phyloP scores from a whole-genome alignment of 2,113 vertebrate species.

The Oryzias javanicus region DNA sequence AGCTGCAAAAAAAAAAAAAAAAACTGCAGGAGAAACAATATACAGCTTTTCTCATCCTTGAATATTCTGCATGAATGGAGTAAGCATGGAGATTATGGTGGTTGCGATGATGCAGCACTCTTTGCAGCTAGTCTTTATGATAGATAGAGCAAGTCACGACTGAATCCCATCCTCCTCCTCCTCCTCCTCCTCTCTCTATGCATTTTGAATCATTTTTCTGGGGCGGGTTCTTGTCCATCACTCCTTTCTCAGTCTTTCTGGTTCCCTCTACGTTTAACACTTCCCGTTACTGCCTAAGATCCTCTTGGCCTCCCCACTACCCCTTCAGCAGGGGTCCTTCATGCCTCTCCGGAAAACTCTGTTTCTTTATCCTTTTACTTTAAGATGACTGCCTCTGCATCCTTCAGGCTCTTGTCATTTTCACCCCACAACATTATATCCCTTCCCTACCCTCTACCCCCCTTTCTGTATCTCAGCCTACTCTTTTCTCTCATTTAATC shows the following conservation, averaged over 20 bases:
- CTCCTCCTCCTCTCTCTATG: constrained; percentile 36
- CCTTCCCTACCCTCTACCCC: background rate
- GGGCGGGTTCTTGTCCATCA: constrained; percentile 62
- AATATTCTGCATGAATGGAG: background rate
- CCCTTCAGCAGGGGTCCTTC: constrained; percentile 52
- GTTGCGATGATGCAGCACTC: constrained; percentile 33
- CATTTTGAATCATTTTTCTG: constrained; percentile 65
- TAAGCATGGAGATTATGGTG: constrained; percentile 23
- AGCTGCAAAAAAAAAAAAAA: background rate
- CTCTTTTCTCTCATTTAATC: constrained; percentile 68
- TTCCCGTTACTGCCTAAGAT: constrained; percentile 47
- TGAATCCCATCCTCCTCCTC: constrained; percentile 48
- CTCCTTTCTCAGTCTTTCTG: constrained; percentile 41
- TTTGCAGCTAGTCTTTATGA: constrained; percentile 51
- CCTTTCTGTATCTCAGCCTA: constrained; percentile 41
- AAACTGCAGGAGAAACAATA: constrained; percentile 7
- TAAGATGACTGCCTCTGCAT: constrained; percentile 44
- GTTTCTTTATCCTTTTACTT: constrained; percentile 54
- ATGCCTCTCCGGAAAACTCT: constrained; percentile 42
- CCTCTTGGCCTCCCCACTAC: constrained; percentile 56
- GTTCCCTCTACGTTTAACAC: constrained; percentile 34
- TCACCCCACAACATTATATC: constrained; percentile 33
- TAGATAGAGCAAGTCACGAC: constrained; percentile 64
- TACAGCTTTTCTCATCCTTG: background rate
- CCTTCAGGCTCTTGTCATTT: constrained; percentile 47